Evolutionary conservation across 2,888 invertebrate species (phyloP), one percentile per base, ranked within the genome.

Genomic region (Hirtodrosophila cameraria): DNA sequence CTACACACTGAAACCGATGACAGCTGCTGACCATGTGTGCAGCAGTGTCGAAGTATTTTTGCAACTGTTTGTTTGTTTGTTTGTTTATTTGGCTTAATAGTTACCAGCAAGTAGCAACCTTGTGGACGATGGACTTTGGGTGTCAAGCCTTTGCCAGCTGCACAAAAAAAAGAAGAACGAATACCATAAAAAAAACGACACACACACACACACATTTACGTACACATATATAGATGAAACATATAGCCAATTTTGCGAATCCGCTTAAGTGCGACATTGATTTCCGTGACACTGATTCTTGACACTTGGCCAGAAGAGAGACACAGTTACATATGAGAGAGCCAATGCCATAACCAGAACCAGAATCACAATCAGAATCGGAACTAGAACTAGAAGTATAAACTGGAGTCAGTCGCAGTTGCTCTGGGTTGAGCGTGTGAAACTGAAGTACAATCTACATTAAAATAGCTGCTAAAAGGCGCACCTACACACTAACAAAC

Each of bases 231-330:
- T 30, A 30, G 35, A 36, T 66, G 66, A 67, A 81, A 67, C 74
- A 86, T 84, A 74, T 77, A 86, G 87, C 85, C 80, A 80, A 80
- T 80, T 86, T 80, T 77, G 75, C 30, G 85, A 86, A 80, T 80
- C 80, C 80, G 80, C 80, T 84, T 80, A 86, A 80, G 80, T 80
- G 87, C 87, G 85, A 80, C 80, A 86, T 80, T 80, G 80, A 86
- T 80, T 80, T 80, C 85, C 87, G 80, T 84, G n/a, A n/a, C 87
- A 73, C 58, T 64, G 78, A 81, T 80, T 84, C 70, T 70, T 63
- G 78, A 81, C 82, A 81, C 80, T 74, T 65, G 64, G 64, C 84
- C 72, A 62, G 60, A 55, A 46, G 33, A 33, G 50, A 23, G 12
- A 18, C 42, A 52, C 12, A 27, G 11, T 15, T 5, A 11, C 23